Evolutionary conservation across 92 coral and sea anemone genomes (phyloP).

Genomic region (Palythoa caribaeorum): DNA sequence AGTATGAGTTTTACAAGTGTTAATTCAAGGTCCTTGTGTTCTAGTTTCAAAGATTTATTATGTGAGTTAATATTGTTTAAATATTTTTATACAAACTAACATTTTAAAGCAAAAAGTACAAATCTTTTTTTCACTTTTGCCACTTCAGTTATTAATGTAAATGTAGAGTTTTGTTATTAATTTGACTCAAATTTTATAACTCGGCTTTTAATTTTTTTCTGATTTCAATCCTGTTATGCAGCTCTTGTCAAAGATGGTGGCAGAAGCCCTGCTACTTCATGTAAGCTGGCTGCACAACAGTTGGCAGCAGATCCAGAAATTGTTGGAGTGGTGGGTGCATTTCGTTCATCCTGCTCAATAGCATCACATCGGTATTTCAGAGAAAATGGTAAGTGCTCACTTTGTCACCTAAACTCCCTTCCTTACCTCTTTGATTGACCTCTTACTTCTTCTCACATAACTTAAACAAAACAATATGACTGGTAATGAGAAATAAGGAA

Average conservation of each 20-base stretch:
- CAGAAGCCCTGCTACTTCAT: constrained; percentile 75
- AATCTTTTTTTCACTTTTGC: not conserved
- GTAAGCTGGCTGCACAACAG: constrained; percentile 93
- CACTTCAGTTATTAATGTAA: too few species aligned
- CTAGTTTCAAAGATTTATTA: not conserved
- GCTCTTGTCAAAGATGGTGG: constrained; percentile 98
- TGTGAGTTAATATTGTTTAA: not conserved
- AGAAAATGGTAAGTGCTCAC: constrained; percentile 79
- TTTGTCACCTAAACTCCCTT: not conserved
- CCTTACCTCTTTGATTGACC: too few species aligned
- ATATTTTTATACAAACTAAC: not conserved
- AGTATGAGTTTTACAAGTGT: constrained; percentile 28
- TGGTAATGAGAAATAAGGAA: too few species aligned
- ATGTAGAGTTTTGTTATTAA: too few species aligned
- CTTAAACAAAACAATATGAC: too few species aligned
- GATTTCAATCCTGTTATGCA: constrained; percentile 34
- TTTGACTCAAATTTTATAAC: not conserved
- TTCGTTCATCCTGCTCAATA: constrained; percentile 93
- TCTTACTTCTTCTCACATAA: too few species aligned
- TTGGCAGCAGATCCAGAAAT: constrained; percentile 90
- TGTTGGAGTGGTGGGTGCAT: constrained; percentile 97
- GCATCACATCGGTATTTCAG: constrained; percentile 94
- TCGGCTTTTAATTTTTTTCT: not conserved
- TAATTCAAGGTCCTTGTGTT: not conserved
- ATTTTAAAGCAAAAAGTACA: not conserved